These are phyloP conservation scores for Apteryx owenii DNA, from an alignment of 2,113 vertebrate genomes.

Conservation along the genomic window DNA sequence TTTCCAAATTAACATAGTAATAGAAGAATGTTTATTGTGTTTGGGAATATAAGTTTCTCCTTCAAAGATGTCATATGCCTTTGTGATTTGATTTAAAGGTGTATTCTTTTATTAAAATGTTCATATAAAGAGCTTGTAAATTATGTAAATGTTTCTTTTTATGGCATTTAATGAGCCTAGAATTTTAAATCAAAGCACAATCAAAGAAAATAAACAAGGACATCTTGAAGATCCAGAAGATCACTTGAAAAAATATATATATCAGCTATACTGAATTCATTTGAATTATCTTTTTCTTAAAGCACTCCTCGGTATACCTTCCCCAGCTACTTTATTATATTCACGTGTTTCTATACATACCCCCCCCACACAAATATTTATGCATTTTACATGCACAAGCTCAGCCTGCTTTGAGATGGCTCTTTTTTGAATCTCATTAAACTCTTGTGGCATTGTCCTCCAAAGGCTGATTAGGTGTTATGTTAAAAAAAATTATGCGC, in stretches of 20 bases:
- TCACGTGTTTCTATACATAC: not conserved
- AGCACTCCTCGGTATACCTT: not conserved
- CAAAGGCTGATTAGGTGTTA: conserved; percentile 29
- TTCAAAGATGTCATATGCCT: conserved; percentile 59
- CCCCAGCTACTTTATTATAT: not conserved
- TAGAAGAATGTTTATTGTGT: conserved; percentile 67
- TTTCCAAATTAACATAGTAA: conserved; percentile 80
- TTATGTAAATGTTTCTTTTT: conserved; percentile 58
- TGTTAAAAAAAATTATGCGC: not conserved
- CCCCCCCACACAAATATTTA: not conserved
- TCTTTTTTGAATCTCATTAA: conserved; percentile 41
- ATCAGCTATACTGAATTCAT: not conserved
- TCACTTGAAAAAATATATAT: not conserved
- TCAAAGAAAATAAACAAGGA: conserved; percentile 63
- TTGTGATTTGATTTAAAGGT: conserved; percentile 66
- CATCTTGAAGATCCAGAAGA: conserved; percentile 31
- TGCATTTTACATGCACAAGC: not conserved
- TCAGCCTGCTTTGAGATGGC: conserved; percentile 20
- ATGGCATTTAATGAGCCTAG: conserved; percentile 52
- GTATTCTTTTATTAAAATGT: conserved; percentile 52
- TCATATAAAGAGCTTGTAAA: conserved; percentile 41
- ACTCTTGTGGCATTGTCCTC: not conserved
- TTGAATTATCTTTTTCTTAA: not conserved
- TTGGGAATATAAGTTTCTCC: conserved; percentile 68
- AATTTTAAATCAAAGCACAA: conserved; percentile 73